Evolutionary conservation across 2,797 vertebrate genomes (phyloP), one percentile per base, ranked within the genome.

Genomic region (Xenopus petersii): DNA sequence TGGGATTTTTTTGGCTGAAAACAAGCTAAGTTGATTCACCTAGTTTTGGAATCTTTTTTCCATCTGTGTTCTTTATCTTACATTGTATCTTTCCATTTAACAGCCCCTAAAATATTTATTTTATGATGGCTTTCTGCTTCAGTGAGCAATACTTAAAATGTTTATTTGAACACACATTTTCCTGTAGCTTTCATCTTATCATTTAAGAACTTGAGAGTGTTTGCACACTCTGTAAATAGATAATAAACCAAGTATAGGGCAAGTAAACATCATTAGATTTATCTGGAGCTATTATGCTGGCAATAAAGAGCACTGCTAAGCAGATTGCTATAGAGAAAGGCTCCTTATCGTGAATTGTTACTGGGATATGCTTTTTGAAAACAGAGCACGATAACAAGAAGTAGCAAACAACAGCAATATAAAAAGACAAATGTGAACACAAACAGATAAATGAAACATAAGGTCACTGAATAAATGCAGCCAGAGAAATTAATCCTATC

Each of bases 191-290:
- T 48, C 36, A 12, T 58, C 10, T 10, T 21, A 70, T 24, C 46
- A 49, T 46, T 73, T 78, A 17, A 61, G 54, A 21, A 59, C 56
- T 68, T 15, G 42, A 70, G 55, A 54, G n/a, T 74, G 55, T 70
- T 78, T 73, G 61, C 51, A 69, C 9, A 46, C 62, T 60, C 56
- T 55, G 62, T 74, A 65, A 70, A 73, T 51, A 66, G 71, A 74
- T 79, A 79, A 70, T 70, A 74, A 74, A 79, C 64, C 30, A 51
- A 54, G 46, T 64, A 79, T 74, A 70, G 62, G 61, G 46, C 61
- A 79, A 74, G 71, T 58, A 79, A 79, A 79, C 61, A 79, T 73
- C 71, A 79, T 79, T 79, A 79, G 71, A 12, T 70, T 69, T 79
- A 66, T 70, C 71, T 70, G 11, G 17, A 60, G 66, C 66, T 51